Percentiles rank a stretch among this genome's conserved stretches.
Evolutionary conservation across 2,797 vertebrate species (phyloP).

Genomic region (Jordanella pulchra): DNA sequence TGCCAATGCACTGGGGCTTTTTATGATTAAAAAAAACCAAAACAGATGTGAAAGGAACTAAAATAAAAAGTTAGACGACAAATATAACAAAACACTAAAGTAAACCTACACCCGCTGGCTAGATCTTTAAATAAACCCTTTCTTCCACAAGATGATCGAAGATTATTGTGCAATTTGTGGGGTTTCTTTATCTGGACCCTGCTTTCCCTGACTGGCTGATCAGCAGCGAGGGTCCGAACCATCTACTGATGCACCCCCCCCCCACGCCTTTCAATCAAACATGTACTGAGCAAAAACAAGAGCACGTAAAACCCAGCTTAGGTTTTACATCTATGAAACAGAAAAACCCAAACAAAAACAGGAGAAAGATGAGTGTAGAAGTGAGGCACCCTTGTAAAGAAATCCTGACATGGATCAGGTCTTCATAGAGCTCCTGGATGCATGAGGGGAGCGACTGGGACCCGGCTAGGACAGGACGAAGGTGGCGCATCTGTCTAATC

Average conservation of each 20-base stretch:
- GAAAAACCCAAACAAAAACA: not conserved
- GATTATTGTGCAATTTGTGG: conserved; percentile 52
- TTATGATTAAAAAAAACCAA: conserved; percentile 30
- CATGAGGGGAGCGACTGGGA: conserved; percentile 16
- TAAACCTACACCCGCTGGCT: conserved; percentile 51
- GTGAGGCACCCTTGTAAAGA: conserved; percentile 58
- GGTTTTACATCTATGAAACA: conserved; percentile 29
- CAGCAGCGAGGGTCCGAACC: conserved; percentile 61
- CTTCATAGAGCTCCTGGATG: not conserved
- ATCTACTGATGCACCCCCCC: conserved; percentile 14
- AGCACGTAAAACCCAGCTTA: conserved; percentile 63
- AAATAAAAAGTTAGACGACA: conserved; percentile 19
- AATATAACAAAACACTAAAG: conserved; percentile 42
- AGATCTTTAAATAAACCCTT: conserved; percentile 63
- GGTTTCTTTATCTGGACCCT: conserved; percentile 31
- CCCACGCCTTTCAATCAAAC: conserved; percentile 10
- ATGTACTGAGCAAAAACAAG: conserved; percentile 50
- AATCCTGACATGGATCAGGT: conserved; percentile 16
- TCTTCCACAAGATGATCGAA: conserved; percentile 43
- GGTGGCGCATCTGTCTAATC: conserved; percentile 31
- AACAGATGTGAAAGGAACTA: conserved; percentile 26
- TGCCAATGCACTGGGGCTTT: conserved; percentile 52
- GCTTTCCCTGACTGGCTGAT: conserved; percentile 78
- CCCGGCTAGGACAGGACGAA: conserved; percentile 54
- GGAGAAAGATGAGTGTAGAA: conserved; percentile 13